Evolutionary conservation across 1,140 invertebrate genomes (phyloP), one percentile per base, ranked within the genome.

Genomic region (Brachionus rotundiformis): DNA sequence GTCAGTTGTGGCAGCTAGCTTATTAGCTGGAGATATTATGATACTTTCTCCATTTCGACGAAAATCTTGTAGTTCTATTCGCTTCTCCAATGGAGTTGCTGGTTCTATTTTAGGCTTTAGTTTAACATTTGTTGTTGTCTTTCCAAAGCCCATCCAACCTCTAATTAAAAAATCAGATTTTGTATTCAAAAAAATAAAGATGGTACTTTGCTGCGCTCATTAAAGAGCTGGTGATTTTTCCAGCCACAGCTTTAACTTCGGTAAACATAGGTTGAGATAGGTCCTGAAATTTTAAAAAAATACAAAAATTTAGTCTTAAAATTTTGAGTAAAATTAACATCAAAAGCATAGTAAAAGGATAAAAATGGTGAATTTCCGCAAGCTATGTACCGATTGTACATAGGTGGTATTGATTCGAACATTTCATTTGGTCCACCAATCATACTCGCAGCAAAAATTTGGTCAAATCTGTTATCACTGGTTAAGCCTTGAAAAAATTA

Each of bases 161-260:
- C 87, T 88, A 81, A 39, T 83, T 85, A 77, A 71, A 83, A 81
- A 65, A 84, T 83, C 82, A 61, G 71, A 65, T 16, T 73, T 13
- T 54, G 16, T 29, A 71, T 31, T 1, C 1, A 61, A 44, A 36
- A 36, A 23, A 47, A 2, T 33, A 5, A 33, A n/a, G n/a, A n/a
- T n/a, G n/a, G n/a, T n/a, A 94, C 92, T 93, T 93, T 83, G 94
- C 91, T 80, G 93, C 92, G 73, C 90, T 90, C 82, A 91, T 89
- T 61, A 92, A 87, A 73, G 90, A 91, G 82, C 91, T 93, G 85
- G 93, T 94, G 13, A 96, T 90, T 90, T 95, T 95, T 83, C 91
- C 92, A 16, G 94, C 94, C 82, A 96, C 92, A 82, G 93, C 94
- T 86, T 93, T 94, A 39, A 97, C 93, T 88, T 96, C 93, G 82